These are phyloP conservation scores for Fukomys damarensis DNA, from an alignment of 2,113 vertebrate species.

Conservation along the genomic window DNA sequence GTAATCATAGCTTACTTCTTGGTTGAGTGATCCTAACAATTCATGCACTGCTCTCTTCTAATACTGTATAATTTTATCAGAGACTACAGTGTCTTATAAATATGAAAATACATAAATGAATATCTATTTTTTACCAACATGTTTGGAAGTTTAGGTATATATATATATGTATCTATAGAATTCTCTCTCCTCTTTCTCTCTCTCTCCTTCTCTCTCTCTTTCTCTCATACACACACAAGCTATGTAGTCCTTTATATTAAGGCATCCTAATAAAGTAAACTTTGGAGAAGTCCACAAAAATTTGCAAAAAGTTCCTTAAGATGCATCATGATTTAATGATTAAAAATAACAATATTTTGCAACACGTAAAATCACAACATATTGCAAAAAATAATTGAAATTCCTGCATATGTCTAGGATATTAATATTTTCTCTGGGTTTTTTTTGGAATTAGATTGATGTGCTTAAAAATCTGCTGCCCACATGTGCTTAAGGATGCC, in stretches of 20 bases:
- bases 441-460: constrained; percentile 79
- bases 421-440: constrained; percentile 74
- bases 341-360: constrained; percentile 76
- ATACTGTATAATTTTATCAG: neutral
- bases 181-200: neutral
- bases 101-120: neutral
- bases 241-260: constrained; percentile 27
- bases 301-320: constrained; percentile 42
- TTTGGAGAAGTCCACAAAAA: constrained; percentile 45
- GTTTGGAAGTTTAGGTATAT: neutral
- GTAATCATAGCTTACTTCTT: neutral
- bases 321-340: constrained; percentile 44
- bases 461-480: constrained; percentile 81
- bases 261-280: constrained; percentile 31
- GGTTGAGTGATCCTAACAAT: neutral
- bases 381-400: constrained; percentile 76
- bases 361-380: constrained; percentile 75
- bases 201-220: neutral
- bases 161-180: neutral
- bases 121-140: neutral
- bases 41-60: neutral
- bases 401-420: constrained; percentile 68
- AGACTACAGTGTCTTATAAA: neutral
- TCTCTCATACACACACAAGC: neutral
- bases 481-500: constrained; percentile 57